Percentiles rank a stretch among this genome's conserved stretches.
These are phyloP conservation scores for Drosophila bocqueti DNA, from an alignment of 1,140 invertebrate species.

Conservation along the genomic window DNA sequence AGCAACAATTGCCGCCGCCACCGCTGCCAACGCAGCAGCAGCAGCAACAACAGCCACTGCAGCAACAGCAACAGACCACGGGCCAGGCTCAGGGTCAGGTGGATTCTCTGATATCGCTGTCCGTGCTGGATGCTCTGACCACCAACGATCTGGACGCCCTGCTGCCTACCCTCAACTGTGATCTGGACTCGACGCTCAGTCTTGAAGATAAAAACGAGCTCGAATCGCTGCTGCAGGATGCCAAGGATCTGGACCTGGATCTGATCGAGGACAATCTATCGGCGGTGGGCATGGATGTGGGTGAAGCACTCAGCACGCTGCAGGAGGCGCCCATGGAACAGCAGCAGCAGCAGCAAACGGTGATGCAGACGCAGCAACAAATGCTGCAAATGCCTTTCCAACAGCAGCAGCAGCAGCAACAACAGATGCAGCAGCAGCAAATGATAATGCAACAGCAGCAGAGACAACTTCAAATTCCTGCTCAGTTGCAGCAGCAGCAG, in stretches of 20 bases:
- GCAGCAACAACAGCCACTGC: slow-evolving; percentile 35
- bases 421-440: slow-evolving; percentile 32
- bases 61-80: slow-evolving; percentile 23
- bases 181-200: slow-evolving; percentile 86
- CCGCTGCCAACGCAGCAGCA: slow-evolving; percentile 35
- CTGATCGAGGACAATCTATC: slow-evolving; percentile 80
- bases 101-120: slow-evolving; percentile 75
- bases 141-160: slow-evolving; percentile 88
- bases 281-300: slow-evolving; percentile 79
- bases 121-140: slow-evolving; percentile 86
- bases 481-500: slow-evolving; percentile 39
- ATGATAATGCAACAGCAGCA: slow-evolving; percentile 46
- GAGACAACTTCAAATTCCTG: slow-evolving; percentile 23
- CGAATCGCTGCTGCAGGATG: slow-evolving; percentile 83
- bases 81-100: slow-evolving; percentile 46
- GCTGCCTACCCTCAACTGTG: slow-evolving; percentile 87
- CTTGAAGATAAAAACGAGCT: slow-evolving; percentile 86
- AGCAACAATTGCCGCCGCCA: slow-evolving; percentile 32
- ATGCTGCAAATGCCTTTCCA: slow-evolving; percentile 50
- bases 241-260: slow-evolving; percentile 83
- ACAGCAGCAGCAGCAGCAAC: slow-evolving; percentile 19
- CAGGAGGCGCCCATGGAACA: slow-evolving; percentile 62
- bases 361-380: slow-evolving; percentile 45
- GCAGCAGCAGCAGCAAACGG: slow-evolving; percentile 51
- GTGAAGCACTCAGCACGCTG: slow-evolving; percentile 66